These are phyloP conservation scores for Petrolisthes cinctipes DNA, from an alignment of 2,888 invertebrate genomes.

Conservation along the genomic window DNA sequence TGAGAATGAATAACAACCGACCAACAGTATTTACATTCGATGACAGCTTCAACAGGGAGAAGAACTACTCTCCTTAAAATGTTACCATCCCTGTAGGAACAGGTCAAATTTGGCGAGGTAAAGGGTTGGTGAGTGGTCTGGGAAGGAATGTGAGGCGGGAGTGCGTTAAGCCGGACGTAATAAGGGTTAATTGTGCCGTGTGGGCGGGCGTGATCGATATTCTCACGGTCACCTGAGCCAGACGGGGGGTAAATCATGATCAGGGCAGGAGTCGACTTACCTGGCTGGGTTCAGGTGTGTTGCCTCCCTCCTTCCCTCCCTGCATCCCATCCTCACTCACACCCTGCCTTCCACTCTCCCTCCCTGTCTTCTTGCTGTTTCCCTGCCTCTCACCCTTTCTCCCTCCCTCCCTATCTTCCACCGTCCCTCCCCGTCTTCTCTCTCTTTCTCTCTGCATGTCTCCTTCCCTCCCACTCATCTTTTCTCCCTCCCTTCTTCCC, in stretches of 20 bases:
- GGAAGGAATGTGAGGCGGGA: conserved; percentile 1
- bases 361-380: neutral
- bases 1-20: too few species aligned
- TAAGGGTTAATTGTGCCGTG: conserved; percentile 27
- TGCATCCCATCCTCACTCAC: neutral
- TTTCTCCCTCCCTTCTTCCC: too few species aligned
- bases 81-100: neutral
- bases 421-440: neutral
- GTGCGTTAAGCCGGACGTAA: conserved; percentile 36
- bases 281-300: conserved; percentile 6
- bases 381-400: neutral
- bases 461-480: neutral
- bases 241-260: conserved; percentile 30
- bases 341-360: neutral
- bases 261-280: neutral
- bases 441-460: neutral
- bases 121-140: neutral
- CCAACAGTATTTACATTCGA: too few species aligned
- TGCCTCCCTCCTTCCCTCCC: neutral
- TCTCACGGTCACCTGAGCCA: conserved; percentile 33
- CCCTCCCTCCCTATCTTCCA: too few species aligned
- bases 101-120: neutral
- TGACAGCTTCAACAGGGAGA: too few species aligned
- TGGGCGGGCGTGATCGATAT: conserved; percentile 25
- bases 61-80: neutral